A percentile compares a stretch with the other conserved stretches of the same genome.
Conservation (phyloP, 2,113 vertebrate species). For the Calidris pugnax region DNA sequence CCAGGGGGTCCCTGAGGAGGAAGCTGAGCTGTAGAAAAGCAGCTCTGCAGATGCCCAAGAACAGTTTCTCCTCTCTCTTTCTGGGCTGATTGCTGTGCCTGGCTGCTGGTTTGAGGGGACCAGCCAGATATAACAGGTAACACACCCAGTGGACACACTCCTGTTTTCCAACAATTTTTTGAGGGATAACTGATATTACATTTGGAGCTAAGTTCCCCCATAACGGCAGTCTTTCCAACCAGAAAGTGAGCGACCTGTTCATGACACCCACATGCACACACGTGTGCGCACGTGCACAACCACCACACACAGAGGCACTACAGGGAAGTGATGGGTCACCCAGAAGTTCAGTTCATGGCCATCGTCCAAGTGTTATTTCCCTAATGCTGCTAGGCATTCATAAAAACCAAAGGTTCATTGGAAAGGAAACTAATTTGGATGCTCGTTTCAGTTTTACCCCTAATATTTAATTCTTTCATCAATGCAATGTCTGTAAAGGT, state of each 20-base stretch:
- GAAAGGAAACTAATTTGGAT: background rate
- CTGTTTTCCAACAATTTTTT: background rate
- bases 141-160: background rate
- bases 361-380: constrained; percentile 32
- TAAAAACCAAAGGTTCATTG: background rate
- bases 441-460: background rate
- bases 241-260: background rate
- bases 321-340: constrained; percentile 19
- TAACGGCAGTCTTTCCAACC: background rate
- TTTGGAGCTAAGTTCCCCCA: background rate
- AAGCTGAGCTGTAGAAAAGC: background rate
- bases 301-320: background rate
- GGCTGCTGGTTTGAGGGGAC: background rate
- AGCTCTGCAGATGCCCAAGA: background rate
- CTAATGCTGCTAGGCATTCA: background rate
- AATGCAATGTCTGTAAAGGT: background rate
- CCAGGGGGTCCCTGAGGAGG: background rate
- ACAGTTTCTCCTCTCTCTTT: background rate
- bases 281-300: background rate
- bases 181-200: background rate
- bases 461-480: background rate
- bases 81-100: background rate
- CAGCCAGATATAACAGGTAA: background rate
- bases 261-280: background rate
- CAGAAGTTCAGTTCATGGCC: constrained; percentile 5